Conservation (phyloP, 64 coral and sea anemone genomes). For the Trachythela sp. region DNA sequence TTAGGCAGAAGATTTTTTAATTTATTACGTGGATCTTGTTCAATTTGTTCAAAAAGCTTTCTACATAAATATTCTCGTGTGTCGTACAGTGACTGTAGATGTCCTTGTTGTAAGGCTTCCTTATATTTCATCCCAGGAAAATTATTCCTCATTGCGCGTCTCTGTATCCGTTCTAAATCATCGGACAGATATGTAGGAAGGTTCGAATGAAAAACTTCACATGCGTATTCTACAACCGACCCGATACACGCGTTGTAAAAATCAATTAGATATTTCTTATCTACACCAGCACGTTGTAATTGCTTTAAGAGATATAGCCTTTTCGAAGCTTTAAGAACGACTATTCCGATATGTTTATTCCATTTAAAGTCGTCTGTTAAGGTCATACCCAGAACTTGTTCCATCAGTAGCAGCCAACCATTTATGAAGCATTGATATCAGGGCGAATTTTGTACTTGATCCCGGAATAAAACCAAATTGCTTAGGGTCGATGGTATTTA, state of each 20-base stretch:
- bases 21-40: too few species aligned
- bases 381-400: neutral
- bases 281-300: constrained; percentile 16
- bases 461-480: constrained; percentile 2
- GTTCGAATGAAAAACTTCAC: constrained; percentile 11
- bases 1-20: too few species aligned
- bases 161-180: constrained; percentile 22
- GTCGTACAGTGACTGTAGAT: too few species aligned
- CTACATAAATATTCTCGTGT: too few species aligned
- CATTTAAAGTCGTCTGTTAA: constrained; percentile 21
- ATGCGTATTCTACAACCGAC: constrained; percentile 25
- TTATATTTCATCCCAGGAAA: too few species aligned
- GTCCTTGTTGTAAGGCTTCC: too few species aligned
- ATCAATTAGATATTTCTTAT: neutral
- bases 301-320: neutral
- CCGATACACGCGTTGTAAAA: constrained; percentile 17
- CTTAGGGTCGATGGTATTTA: neutral
- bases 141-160: too few species aligned
- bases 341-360: neutral
- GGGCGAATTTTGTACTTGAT: neutral
- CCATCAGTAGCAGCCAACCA: constrained; percentile 10
- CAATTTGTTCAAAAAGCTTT: too few species aligned
- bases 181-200: neutral
- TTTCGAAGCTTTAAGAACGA: neutral
- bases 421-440: neutral